Base-by-base conservation (phyloP, 1,140 invertebrate genomes). In the Colletes latitarsis region DNA sequence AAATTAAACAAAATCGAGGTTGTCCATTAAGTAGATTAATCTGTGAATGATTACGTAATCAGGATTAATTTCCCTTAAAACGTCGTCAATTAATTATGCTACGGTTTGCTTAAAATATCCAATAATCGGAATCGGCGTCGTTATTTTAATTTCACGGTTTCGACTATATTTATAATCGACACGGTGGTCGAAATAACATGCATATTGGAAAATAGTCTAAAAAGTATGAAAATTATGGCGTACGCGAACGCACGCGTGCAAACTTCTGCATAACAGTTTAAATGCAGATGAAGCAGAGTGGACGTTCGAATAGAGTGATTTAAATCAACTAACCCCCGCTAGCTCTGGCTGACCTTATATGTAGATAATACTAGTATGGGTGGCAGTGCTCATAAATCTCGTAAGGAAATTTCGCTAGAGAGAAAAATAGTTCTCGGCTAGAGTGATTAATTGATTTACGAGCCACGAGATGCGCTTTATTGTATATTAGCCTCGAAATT, bases 291-390 rank as follows among this genome's bases (percentile, higher is more conserved):
- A 86, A 77, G 72, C 73, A 66, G 67, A 60, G 76, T 43, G 81
- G 76, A 81, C 81, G 81, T 85, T 86, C 81, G 85, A 83, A 86
- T 83, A 80, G 81, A 86, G 81, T 83, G 85, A 86, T 86, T 86
- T 86, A 86, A 86, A 86, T 86, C 85, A 86, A 83, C 84, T 82
- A 74, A 80, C 49, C 69, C 57, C 69, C 52, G 58, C 73, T 55
- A 39, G 70, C 70, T 75, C 55, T 78, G 60, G 63, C 82, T 70
- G 81, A 69, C 76, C 63, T 63, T 86, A 86, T 86, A 79, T 79
- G 77, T 79, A 86, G 85, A 86, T 86, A 86, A 83, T 86, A 80
- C 63, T 58, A 41, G 76, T 53, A 70, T 60, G 81, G 85, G 75
- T 77, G 69, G 68, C 81, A 63, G 81, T 71, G 68, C 49, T 85